A percentile compares a stretch with the other conserved stretches of the same genome.
These are phyloP conservation scores for Noctua fimbriata DNA, from an alignment of 2,888 invertebrate genomes.

Conservation along the genomic window DNA sequence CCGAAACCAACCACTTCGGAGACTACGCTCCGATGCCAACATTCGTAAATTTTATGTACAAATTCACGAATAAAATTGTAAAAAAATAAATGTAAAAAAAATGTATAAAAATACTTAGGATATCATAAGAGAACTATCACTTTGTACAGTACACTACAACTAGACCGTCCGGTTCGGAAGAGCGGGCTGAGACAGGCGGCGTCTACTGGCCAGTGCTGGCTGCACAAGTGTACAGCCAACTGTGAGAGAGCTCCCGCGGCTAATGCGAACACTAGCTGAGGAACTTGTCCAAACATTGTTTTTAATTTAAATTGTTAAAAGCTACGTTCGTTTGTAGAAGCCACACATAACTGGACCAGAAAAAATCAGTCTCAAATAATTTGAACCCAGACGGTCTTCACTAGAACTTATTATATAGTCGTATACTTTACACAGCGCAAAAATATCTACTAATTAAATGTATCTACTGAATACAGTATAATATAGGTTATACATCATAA, in stretches of 20 bases:
- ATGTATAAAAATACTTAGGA: constrained; percentile 90
- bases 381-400: constrained; percentile 77
- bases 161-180: constrained; percentile 84
- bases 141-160: constrained; percentile 88
- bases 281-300: constrained; percentile 28
- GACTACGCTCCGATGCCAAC: constrained; percentile 76
- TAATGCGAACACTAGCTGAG: constrained; percentile 1
- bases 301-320: constrained; percentile 27
- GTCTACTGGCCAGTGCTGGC: constrained; percentile 21
- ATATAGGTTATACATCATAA: constrained; percentile 77
- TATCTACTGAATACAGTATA: constrained; percentile 78
- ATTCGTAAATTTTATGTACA: constrained; percentile 82
- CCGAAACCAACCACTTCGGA: constrained; percentile 81
- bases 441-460: constrained; percentile 80
- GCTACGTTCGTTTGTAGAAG: constrained; percentile 24
- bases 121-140: constrained; percentile 90
- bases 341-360: constrained; percentile 25
- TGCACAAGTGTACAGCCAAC: constrained; percentile 9
- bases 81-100: constrained; percentile 89
- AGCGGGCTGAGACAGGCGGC: constrained; percentile 75
- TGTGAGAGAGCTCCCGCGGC: constrained; percentile 22
- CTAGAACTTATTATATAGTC: constrained; percentile 83
- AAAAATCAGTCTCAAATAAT: constrained; percentile 68
- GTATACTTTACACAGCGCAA: constrained; percentile 89
- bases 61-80: constrained; percentile 87